These are phyloP conservation scores for Zaprionus africanus DNA, from an alignment of 1,140 invertebrate species.

Conservation along the genomic window DNA sequence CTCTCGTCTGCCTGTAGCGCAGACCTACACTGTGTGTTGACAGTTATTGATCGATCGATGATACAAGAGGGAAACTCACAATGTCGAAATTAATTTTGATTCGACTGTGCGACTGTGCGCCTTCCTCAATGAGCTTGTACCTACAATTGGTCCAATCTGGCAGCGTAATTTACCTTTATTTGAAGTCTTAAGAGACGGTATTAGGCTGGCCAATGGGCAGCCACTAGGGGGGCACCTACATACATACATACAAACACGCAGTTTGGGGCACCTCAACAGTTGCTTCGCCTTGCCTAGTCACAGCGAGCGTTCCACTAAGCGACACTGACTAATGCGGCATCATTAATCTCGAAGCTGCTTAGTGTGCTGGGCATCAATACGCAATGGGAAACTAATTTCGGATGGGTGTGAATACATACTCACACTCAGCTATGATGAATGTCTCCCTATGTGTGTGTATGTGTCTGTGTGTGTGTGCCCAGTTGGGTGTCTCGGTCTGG, in stretches of 20 bases:
- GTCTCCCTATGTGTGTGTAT: constrained; percentile 31
- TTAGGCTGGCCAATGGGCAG: constrained; percentile 21
- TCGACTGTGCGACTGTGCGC: constrained; percentile 25
- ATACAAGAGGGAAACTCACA: constrained; percentile 57
- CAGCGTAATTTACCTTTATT: constrained; percentile 72
- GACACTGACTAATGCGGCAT: constrained; percentile 75
- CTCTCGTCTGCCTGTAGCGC: neutral
- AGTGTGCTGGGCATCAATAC: constrained; percentile 71
- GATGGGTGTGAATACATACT: neutral
- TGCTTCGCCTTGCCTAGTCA: constrained; percentile 1
- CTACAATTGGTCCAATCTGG: constrained; percentile 58
- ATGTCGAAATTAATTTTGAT: constrained; percentile 79
- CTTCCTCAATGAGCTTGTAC: constrained; percentile 47
- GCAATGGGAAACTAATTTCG: constrained; percentile 48
- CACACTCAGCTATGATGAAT: constrained; percentile 51
- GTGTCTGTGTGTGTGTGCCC: constrained; percentile 37
- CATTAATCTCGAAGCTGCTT: constrained; percentile 79
- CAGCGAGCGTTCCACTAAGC: constrained; percentile 62
- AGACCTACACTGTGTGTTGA: constrained; percentile 61
- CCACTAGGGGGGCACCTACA: constrained; percentile 1
- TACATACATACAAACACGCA: neutral
- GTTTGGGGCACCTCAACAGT: neutral
- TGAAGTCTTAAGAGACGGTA: constrained; percentile 46
- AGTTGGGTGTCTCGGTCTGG: constrained; percentile 45
- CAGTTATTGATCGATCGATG: constrained; percentile 83